Percentiles rank a stretch among this genome's conserved stretches.
These are phyloP conservation scores for Gymnothorax reevesii DNA, from an alignment of 2,797 vertebrate genomes.

Conservation along the genomic window DNA sequence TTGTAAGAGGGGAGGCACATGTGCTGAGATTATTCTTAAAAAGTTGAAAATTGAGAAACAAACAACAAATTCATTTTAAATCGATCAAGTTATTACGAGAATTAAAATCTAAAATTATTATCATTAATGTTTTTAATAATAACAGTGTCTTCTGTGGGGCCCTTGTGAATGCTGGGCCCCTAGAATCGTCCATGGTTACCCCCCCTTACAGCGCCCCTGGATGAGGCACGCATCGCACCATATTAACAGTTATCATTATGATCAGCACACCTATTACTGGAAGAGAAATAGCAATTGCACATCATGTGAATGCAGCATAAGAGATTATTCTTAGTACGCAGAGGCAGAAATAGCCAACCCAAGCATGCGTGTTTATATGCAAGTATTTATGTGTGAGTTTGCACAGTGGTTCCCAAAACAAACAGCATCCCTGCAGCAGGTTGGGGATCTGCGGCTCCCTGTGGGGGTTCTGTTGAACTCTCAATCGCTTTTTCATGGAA, in stretches of 20 bases:
- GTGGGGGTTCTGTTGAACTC: background rate
- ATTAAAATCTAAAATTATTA: no score
- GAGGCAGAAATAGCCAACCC: background rate
- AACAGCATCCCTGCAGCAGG: background rate
- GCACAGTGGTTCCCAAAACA: background rate
- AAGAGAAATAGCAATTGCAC: background rate
- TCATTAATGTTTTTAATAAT: no score
- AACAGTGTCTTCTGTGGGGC: no score
- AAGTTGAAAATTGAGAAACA: no score
- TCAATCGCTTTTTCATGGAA: background rate
- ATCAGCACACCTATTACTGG: background rate
- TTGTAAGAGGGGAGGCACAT: no score
- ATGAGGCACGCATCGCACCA: background rate
- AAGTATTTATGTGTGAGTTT: background rate
- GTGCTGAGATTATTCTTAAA: no score
- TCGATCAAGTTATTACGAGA: no score
- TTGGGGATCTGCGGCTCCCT: background rate
- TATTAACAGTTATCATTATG: background rate
- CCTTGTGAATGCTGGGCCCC: no score
- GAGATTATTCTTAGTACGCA: background rate
- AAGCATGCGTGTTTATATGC: background rate
- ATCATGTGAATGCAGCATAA: background rate
- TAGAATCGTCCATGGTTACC: no score
- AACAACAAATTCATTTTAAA: no score
- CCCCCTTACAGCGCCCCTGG: no score